These are phyloP conservation scores for Pica pica DNA, from an alignment of 2,113 vertebrate species.

Conservation along the genomic window DNA sequence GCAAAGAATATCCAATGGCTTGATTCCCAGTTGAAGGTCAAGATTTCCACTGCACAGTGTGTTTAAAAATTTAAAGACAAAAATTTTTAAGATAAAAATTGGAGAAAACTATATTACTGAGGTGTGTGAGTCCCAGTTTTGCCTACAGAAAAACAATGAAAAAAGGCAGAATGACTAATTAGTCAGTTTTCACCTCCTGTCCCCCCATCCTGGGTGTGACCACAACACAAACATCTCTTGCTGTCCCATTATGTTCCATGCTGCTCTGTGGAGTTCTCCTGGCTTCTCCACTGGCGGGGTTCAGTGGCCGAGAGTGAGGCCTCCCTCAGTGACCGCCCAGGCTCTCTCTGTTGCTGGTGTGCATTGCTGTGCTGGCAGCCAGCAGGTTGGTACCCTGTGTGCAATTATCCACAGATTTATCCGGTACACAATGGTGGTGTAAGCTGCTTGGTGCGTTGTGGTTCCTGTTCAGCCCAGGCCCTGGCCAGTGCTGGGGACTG, in stretches of 20 bases:
- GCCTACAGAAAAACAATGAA: background rate
- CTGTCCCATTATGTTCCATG: background rate
- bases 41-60: background rate
- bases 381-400: background rate
- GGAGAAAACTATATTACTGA: background rate
- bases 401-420: background rate
- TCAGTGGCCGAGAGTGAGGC: background rate
- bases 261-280: background rate
- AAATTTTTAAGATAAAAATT: background rate
- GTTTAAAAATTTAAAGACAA: background rate
- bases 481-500: background rate
- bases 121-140: background rate
- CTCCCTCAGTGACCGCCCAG: background rate
- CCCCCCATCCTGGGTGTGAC: background rate
- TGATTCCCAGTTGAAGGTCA: background rate
- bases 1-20: background rate
- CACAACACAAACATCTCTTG: rapidly evolving
- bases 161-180: background rate
- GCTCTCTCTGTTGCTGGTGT: background rate
- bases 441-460: background rate
- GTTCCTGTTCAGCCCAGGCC: background rate
- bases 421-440: background rate
- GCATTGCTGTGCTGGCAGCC: background rate
- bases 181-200: background rate
- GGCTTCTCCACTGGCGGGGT: background rate